Base-by-base conservation (phyloP, 2,888 invertebrate species). In the Pogonocherus hispidulus region DNA sequence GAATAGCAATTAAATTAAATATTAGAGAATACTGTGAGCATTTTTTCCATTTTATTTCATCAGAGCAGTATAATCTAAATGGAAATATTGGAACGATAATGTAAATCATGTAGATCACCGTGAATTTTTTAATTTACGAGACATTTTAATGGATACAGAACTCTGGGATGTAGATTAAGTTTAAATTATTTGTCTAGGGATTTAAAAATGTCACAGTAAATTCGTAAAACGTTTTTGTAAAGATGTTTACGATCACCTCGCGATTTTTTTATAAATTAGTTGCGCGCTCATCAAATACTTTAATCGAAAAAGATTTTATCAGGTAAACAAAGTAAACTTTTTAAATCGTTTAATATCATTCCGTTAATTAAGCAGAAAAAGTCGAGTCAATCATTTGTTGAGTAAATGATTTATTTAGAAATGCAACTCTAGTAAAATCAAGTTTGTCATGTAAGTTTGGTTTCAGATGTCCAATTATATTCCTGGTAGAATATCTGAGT, bases 31-130 rank as follows among this genome's bases (percentile, higher is more conserved):
- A 47, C 8, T 18, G 35, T 22, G 22, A 23, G n/a, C 23, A 27
- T 57, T 57, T 44, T 47, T 41, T 14, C 56, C 19, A 37, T 37
- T 55, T 54, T 35, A 54, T 37, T 55, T 41, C 37, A 55, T 41
- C 9, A 41, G 9, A 57, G 2, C 44, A 44, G 3, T 22, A 46
- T 27, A 47, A 46, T 59, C 27, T 32, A 47, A 59, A 47, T 22
- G 11, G 19, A 9, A 11, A 16, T 18, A 6, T 47, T 47, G 20
- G 8, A 18, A 0, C 11, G 57, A 57, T 57, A 57, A 46, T 44
- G 19, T 46, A 46, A 57, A 57, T 57, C 57, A 46, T 57, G 57
- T 57, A 57, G 44, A 57, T 57, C 57, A 57, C 3, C n/a, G 46
- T 16, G 44, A 46, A 46, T 23, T 22, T 3, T 18, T 18, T 6